phyloP scores from a whole-genome alignment of 1,140 invertebrate genomes.

The Oreohelix idahoensis region DNA sequence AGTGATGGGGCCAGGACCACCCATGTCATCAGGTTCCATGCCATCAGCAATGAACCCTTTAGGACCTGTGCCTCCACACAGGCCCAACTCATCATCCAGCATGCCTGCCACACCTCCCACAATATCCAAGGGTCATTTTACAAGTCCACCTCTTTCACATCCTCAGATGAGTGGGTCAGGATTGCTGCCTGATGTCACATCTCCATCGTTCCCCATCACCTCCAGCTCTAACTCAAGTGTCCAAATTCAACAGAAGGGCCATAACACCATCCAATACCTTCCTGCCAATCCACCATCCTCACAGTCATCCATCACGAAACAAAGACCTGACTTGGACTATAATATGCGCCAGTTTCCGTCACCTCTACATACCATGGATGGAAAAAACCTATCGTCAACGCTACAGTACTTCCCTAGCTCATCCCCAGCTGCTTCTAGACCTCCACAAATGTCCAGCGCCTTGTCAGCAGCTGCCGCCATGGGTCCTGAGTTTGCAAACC shows the following conservation, averaged over 20 bases:
- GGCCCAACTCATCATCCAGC: conserved; percentile 33
- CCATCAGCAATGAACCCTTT: conserved; percentile 21
- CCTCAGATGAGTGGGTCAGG: conserved; percentile 37
- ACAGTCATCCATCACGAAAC: conserved; percentile 69
- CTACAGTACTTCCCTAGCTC: conserved; percentile 57
- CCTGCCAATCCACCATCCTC: conserved; percentile 78
- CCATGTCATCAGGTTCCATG: not conserved
- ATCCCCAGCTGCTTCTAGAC: conserved; percentile 47
- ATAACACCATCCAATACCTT: conserved; percentile 98
- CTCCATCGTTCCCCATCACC: conserved; percentile 54
- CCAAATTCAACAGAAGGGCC: conserved; percentile 92
- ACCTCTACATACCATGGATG: conserved; percentile 76
- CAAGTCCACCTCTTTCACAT: conserved; percentile 47
- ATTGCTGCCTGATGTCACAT: conserved; percentile 28
- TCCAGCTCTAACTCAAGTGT: conserved; percentile 73
- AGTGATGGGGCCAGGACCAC: conserved; percentile 31
- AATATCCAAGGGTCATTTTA: conserved; percentile 44
- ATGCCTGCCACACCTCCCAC: conserved; percentile 40
- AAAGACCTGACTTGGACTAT: conserved; percentile 90
- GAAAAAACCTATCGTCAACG: conserved; percentile 79
- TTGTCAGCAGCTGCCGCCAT: conserved; percentile 63
- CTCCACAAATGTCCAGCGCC: conserved; percentile 44
- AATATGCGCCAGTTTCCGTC: conserved; percentile 89
- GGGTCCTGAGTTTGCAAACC: conserved; percentile 60
- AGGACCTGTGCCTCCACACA: conserved; percentile 17